These are phyloP conservation scores for Drosophila mayaguana DNA, from an alignment of 2,888 invertebrate species.

Conservation along the genomic window DNA sequence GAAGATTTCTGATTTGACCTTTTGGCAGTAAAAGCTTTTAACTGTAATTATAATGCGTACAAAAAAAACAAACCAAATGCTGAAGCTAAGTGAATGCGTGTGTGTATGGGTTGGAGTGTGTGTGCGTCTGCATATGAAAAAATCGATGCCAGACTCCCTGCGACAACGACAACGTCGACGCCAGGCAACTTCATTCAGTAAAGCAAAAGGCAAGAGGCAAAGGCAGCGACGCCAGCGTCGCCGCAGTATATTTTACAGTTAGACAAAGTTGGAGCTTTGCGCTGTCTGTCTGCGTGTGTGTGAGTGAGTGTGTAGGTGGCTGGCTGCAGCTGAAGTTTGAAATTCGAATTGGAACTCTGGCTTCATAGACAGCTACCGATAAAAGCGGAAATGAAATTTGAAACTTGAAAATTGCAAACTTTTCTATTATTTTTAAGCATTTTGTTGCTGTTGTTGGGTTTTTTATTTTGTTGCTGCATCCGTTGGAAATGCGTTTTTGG, in stretches of 20 bases:
- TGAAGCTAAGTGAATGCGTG: conserved; percentile 18
- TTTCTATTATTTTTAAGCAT: conserved; percentile 39
- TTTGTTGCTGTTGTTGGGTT: background rate
- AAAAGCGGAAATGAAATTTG: conserved; percentile 70
- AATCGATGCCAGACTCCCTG: conserved; percentile 81
- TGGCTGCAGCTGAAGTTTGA: conserved; percentile 38
- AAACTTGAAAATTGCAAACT: conserved; percentile 62
- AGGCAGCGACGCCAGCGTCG: conserved; percentile 39
- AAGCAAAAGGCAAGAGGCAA: conserved; percentile 56
- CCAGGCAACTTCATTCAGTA: conserved; percentile 75
- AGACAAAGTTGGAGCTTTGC: conserved; percentile 67
- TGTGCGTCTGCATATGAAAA: conserved; percentile 70
- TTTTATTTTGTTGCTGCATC: conserved; percentile 33
- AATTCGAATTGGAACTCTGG: conserved; percentile 43
- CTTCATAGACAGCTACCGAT: conserved; percentile 58
- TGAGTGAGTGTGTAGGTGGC: conserved; percentile 27
- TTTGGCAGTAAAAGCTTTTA: conserved; percentile 69
- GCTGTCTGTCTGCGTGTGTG: conserved; percentile 24
- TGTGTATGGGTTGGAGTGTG: conserved; percentile 24
- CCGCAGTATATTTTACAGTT: conserved; percentile 74
- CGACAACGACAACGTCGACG: conserved; percentile 42
- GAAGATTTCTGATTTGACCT: conserved; percentile 72
- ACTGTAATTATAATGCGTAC: conserved; percentile 58
- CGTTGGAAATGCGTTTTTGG: conserved; percentile 45
- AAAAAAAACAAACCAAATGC: conserved; percentile 49